Evolutionary conservation across 2,888 invertebrate species (phyloP).

Genomic region (Rutpela maculata): DNA sequence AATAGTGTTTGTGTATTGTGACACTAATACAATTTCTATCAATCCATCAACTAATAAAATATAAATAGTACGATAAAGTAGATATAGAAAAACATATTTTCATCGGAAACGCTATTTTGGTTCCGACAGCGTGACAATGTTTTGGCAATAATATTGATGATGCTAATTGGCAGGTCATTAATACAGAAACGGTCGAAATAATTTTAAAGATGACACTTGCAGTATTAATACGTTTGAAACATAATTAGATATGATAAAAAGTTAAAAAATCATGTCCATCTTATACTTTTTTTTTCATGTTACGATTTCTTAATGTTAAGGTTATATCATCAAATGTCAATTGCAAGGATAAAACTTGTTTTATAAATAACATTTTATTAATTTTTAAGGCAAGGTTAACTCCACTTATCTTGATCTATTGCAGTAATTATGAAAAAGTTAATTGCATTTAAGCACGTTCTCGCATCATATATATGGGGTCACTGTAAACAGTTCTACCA

Average conservation of each 20-base stretch:
- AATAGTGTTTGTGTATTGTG: no score
- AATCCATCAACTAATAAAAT: no score
- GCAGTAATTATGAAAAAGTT: conserved; percentile 40
- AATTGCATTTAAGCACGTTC: conserved; percentile 34
- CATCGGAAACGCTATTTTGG: not conserved
- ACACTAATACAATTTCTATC: no score
- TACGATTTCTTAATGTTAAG: conserved; percentile 50
- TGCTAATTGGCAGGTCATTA: not conserved
- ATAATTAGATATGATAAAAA: not conserved
- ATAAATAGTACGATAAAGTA: no score
- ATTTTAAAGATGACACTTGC: not conserved
- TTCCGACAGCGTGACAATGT: not conserved
- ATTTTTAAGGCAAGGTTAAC: conserved; percentile 51
- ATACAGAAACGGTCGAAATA: not conserved
- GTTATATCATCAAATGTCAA: conserved; percentile 54
- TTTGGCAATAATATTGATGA: not conserved
- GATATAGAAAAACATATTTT: not conserved
- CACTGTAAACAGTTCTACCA: not conserved
- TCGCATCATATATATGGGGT: not conserved
- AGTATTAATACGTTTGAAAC: not conserved
- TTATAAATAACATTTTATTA: conserved; percentile 41
- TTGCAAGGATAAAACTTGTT: conserved; percentile 45
- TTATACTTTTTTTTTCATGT: conserved; percentile 12
- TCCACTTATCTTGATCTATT: conserved; percentile 48
- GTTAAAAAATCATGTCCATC: not conserved